A percentile compares a stretch with the other conserved stretches of the same genome.
Conservation (phyloP, 2,113 vertebrate genomes). For the Elgaria multicarinata region DNA sequence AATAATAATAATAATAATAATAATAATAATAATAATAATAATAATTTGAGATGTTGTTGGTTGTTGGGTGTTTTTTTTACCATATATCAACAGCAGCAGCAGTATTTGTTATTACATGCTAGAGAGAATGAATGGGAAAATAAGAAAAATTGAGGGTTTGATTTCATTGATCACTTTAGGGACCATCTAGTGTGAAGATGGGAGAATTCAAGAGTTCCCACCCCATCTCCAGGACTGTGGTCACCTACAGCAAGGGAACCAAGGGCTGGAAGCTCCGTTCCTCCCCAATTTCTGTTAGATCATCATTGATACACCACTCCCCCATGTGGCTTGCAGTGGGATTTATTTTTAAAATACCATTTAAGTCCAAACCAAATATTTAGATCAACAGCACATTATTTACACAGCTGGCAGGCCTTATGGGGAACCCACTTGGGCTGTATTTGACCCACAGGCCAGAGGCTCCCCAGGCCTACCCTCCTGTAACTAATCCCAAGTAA, state of each 20-base stretch:
- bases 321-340: background rate
- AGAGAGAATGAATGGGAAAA: background rate
- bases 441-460: too few species aligned
- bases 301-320: background rate
- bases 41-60: too few species aligned
- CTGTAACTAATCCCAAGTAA: too few species aligned
- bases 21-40: too few species aligned
- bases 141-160: background rate
- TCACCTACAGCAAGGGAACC: background rate
- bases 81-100: too few species aligned
- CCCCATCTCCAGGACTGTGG: background rate
- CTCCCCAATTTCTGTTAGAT: background rate
- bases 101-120: accelerated
- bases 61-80: too few species aligned
- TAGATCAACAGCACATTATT: background rate
- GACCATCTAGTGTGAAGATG: background rate
- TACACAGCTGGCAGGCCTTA: background rate
- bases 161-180: background rate
- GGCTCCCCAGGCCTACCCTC: too few species aligned
- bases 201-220: background rate
- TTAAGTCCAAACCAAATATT: background rate
- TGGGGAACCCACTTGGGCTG: too few species aligned
- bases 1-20: too few species aligned
- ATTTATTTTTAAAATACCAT: background rate
- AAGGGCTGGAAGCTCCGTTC: background rate